These are phyloP conservation scores for Scomber colias DNA, from an alignment of 2,113 vertebrate genomes.

Conservation along the genomic window DNA sequence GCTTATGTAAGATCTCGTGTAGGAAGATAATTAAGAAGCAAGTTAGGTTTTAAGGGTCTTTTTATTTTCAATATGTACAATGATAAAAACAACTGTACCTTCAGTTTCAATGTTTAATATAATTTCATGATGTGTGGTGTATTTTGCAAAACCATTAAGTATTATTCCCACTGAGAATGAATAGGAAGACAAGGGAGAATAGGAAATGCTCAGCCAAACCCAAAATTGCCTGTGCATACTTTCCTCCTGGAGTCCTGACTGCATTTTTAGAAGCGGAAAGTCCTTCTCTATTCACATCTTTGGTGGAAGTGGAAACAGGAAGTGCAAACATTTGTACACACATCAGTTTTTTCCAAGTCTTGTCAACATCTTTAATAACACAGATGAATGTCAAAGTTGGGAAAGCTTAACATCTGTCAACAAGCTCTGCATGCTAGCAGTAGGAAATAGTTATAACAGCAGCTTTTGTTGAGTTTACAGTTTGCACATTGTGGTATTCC, in stretches of 20 bases:
- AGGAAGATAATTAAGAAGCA: background rate
- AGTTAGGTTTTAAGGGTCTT: background rate
- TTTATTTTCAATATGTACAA: background rate
- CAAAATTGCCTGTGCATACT: constrained; percentile 15
- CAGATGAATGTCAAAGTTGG: background rate
- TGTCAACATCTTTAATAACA: constrained; percentile 9
- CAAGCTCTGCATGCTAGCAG: background rate
- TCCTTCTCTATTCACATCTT: constrained; percentile 30
- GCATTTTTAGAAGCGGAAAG: constrained; percentile 39
- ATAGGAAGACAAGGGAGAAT: constrained; percentile 1
- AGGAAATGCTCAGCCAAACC: constrained; percentile 36
- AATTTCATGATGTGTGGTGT: constrained; percentile 26
- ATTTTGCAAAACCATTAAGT: constrained; percentile 47
- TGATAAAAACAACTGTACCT: background rate
- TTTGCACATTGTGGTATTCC: background rate
- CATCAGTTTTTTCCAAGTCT: background rate
- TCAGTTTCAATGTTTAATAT: constrained; percentile 6
- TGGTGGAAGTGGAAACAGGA: constrained; percentile 42
- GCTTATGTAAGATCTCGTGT: background rate
- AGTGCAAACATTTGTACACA: constrained; percentile 16
- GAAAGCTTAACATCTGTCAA: background rate
- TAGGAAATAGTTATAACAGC: background rate
- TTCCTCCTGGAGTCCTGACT: constrained; percentile 33
- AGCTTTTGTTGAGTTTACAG: background rate
- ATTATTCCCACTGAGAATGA: constrained; percentile 19